These are phyloP conservation scores for Doryteuthis pealeii DNA, from an alignment of 1,140 invertebrate genomes.

Conservation along the genomic window DNA sequence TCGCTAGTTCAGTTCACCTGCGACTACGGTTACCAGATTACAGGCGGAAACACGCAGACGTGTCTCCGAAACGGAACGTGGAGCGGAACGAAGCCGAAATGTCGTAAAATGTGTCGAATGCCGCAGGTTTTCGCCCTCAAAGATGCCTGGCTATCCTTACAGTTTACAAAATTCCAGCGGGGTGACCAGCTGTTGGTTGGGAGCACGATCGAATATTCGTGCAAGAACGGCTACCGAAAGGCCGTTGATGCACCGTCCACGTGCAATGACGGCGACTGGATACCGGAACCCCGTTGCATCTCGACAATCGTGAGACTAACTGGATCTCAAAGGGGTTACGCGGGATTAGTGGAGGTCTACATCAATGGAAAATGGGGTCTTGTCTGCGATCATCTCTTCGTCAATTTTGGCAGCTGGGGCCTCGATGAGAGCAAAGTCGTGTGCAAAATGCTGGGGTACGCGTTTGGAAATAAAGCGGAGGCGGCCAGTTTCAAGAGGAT, in stretches of 20 bases:
- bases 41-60: not conserved
- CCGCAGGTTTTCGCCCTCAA: not conserved
- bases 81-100: not conserved
- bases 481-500: not conserved
- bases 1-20: not conserved
- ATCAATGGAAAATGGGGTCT: not conserved
- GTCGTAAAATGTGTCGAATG: not conserved
- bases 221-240: not conserved
- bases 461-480: not conserved
- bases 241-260: not conserved
- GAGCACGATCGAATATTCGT: not conserved
- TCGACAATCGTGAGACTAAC: not conserved
- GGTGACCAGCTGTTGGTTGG: not conserved
- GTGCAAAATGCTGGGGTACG: not conserved
- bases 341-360: not conserved
- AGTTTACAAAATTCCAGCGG: not conserved
- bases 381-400: not conserved
- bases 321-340: not conserved
- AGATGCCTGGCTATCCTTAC: not conserved
- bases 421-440: not conserved
- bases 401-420: not conserved
- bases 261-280: not conserved
- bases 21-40: not conserved
- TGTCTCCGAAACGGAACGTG: not conserved
- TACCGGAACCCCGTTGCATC: not conserved